Base-by-base conservation (phyloP, 2,888 invertebrate species). In the Rotaria magnacalcarata region DNA sequence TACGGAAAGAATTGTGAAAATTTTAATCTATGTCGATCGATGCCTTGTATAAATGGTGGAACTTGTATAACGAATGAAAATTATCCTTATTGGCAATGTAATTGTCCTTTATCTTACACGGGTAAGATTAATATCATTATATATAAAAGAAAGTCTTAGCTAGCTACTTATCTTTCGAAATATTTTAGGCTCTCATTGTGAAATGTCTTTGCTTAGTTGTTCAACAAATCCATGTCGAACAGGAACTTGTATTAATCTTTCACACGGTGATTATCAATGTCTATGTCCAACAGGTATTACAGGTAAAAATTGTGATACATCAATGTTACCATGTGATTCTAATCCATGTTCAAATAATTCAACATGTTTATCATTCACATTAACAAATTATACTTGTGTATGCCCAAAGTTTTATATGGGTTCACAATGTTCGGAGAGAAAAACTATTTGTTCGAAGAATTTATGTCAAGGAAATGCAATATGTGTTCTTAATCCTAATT, bases 281-380 rank as follows among this genome's bases (percentile, higher is more conserved):
- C 0, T 54, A 19, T 86, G 86, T 80, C 34, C 85, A 24, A 21
- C 52, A 52, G 56, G 80, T n/a, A 85, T 85, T n/a, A 86, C 86
- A 34, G 85, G 86, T 54, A 27, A 7, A 24, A 85, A 87, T 84
- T 87, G 87, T 84, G 84, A 54, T 21, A 84, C 67, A 41, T 47
- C 47, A 84, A 60, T 87, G n/a, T 34, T 60, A 56, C 85, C 85
- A 60, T 87, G 87, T 84, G 60, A 85, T 47, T 85, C 56, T 14
- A 84, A 58, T n/a, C 87, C 87, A 47, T 87, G 87, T 85, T 50
- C 16, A 56, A 87, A 87, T 54, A 85, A 85, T 43, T 84, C 85
- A 34, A 87, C 85, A 34, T 87, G 87, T 58, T 74, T 84, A 84
- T 56, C 85, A 84, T 67, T 87, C 54, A 60, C 41, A n/a, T 50